Conservation (phyloP, 2,113 vertebrate genomes). For the Psettodes erumei region DNA sequence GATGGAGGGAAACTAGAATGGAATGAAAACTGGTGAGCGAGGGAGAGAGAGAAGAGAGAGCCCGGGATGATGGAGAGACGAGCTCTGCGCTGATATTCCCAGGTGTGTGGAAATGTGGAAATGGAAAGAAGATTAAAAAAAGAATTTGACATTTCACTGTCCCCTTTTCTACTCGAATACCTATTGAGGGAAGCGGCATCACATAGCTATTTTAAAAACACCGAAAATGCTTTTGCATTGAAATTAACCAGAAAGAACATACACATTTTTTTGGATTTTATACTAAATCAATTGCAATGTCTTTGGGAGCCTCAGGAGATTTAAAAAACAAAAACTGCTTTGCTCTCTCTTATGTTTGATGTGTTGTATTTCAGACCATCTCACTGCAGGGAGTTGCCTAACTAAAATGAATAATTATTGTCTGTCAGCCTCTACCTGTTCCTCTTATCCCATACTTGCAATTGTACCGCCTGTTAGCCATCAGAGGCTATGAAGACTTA, state of each 20-base stretch:
- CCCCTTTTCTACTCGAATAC: constrained; percentile 5
- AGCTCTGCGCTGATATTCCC: constrained; percentile 41
- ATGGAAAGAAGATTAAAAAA: constrained; percentile 50
- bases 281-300: constrained; percentile 29
- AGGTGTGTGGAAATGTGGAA: constrained; percentile 36
- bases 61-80: constrained; percentile 2
- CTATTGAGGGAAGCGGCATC: constrained; percentile 28
- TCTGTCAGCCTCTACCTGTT: constrained; percentile 35
- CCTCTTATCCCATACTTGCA: constrained; percentile 3
- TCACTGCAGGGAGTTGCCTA: constrained; percentile 46
- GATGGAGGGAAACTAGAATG: constrained; percentile 26
- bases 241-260: constrained; percentile 29
- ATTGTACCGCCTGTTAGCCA: constrained; percentile 13
- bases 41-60: constrained; percentile 6
- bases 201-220: constrained; percentile 34
- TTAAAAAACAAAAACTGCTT: constrained; percentile 6
- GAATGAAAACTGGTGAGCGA: constrained; percentile 21
- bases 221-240: constrained; percentile 27
- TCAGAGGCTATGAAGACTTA: constrained; percentile 26
- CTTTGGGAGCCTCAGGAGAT: constrained; percentile 31
- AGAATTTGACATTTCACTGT: constrained; percentile 35
- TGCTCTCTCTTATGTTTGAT: constrained; percentile 47
- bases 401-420: constrained; percentile 43
- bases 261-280: constrained; percentile 5
- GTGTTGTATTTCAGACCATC: constrained; percentile 45